Evolutionary conservation across 2,113 vertebrate species (phyloP).

Genomic region (Colius striatus): DNA sequence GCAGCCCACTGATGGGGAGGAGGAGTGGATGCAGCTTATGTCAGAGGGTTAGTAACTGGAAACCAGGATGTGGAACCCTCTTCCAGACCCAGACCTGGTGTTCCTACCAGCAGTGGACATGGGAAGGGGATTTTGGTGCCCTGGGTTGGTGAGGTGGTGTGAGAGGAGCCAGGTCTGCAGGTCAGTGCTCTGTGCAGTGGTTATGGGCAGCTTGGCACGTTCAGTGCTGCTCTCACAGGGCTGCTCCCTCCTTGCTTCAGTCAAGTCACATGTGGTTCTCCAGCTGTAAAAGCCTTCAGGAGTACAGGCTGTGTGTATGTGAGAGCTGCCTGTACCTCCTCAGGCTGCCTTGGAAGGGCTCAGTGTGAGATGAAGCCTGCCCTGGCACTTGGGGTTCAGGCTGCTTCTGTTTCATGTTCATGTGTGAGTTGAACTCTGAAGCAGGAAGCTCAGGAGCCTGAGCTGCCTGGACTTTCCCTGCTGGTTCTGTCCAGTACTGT

Average conservation of each 20-base stretch:
- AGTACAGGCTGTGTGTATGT: too few relatives aligned
- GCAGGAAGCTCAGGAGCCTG: too few relatives aligned
- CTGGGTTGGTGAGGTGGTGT: too few relatives aligned
- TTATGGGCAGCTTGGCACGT: too few relatives aligned
- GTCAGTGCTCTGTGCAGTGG: too few relatives aligned
- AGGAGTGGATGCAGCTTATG: background rate
- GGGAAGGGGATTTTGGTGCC: background rate
- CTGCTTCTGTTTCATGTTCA: too few relatives aligned
- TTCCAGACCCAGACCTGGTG: too few relatives aligned
- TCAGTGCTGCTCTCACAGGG: background rate
- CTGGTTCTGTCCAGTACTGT: accelerated
- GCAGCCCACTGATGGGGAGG: background rate
- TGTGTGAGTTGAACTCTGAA: too few relatives aligned
- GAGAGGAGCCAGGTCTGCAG: too few relatives aligned
- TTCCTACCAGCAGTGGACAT: background rate
- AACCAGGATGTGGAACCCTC: background rate
- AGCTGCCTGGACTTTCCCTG: background rate
- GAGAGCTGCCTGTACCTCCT: background rate
- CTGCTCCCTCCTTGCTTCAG: background rate
- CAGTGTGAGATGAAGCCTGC: background rate
- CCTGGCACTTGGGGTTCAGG: too few relatives aligned
- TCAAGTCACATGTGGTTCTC: accelerated
- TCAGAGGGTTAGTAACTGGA: background rate
- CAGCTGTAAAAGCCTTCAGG: background rate
- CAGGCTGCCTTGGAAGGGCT: background rate